phyloP scores from a whole-genome alignment of 2,113 vertebrate genomes.

The Osmerus mordax region DNA sequence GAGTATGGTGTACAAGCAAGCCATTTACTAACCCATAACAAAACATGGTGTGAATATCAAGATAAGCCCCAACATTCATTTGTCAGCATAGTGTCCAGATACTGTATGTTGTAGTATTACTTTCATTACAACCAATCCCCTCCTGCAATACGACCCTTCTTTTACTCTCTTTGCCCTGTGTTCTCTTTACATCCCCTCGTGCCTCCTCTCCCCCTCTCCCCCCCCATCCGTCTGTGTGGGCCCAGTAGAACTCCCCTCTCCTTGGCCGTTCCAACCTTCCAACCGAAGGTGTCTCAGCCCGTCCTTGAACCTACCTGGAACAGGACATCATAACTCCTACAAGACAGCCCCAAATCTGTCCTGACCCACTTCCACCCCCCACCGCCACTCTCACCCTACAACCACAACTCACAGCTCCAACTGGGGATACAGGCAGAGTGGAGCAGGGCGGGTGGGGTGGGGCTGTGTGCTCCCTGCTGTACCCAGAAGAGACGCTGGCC shows the following conservation, averaged over 20 bases:
- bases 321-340: not conserved
- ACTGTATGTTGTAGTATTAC: not conserved
- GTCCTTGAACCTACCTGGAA: not conserved
- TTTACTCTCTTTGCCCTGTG: not conserved
- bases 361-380: not conserved
- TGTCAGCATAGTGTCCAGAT: not conserved
- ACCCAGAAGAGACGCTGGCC: constrained; percentile 34
- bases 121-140: not conserved
- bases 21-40: no score
- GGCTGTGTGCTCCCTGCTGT: constrained; percentile 11
- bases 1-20: no score
- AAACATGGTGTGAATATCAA: no score
- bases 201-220: not conserved
- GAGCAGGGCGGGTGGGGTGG: not conserved
- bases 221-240: not conserved
- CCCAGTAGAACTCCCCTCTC: not conserved
- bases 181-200: not conserved
- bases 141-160: not conserved
- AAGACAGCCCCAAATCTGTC: constrained; percentile 1
- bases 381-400: not conserved
- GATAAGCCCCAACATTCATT: no score
- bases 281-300: not conserved
- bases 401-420: not conserved
- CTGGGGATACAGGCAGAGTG: not conserved
- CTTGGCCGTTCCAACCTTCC: not conserved